phyloP scores from a whole-genome alignment of 1,140 invertebrate species.

The Polypedilum pembai region DNA sequence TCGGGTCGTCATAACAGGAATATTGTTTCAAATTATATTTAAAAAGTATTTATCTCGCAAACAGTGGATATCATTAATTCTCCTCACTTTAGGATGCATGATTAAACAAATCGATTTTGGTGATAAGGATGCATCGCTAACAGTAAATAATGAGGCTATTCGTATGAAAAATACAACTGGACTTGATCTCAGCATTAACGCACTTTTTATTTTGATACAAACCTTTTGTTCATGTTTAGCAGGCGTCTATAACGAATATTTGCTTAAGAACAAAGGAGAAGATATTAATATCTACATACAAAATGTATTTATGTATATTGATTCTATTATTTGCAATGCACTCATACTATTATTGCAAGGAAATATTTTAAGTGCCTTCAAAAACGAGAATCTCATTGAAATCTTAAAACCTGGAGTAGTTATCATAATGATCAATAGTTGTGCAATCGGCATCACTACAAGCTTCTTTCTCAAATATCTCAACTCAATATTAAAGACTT shows the following conservation, averaged over 20 bases:
- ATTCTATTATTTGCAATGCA: slow-evolving; percentile 87
- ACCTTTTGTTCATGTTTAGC: slow-evolving; percentile 88
- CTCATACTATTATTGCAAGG: slow-evolving; percentile 59
- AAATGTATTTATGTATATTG: slow-evolving; percentile 93
- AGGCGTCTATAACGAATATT: slow-evolving; percentile 93
- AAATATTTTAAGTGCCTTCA: slow-evolving; percentile 53
- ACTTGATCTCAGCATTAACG: slow-evolving; percentile 57
- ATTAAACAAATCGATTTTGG: slow-evolving; percentile 74
- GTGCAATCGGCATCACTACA: slow-evolving; percentile 85
- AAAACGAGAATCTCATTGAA: slow-evolving; percentile 48
- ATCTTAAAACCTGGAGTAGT: slow-evolving; percentile 63
- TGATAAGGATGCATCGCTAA: slow-evolving; percentile 37
- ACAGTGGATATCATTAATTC: slow-evolving; percentile 83
- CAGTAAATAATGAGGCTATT: slow-evolving; percentile 33
- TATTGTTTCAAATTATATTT: slow-evolving; percentile 85
- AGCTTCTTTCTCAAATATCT: slow-evolving; percentile 88
- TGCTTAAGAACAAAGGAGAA: slow-evolving; percentile 77
- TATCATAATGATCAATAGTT: slow-evolving; percentile 81
- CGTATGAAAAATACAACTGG: slow-evolving; percentile 44
- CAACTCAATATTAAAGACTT: slow-evolving; percentile 94
- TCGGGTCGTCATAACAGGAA: slow-evolving; percentile 82
- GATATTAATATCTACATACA: slow-evolving; percentile 86
- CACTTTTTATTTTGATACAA: slow-evolving; percentile 70
- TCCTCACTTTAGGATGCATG: slow-evolving; percentile 85
- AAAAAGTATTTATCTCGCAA: slow-evolving; percentile 69